Percentiles rank a stretch among this genome's conserved stretches.
Evolutionary conservation across 2,888 invertebrate genomes (phyloP).

Genomic region (Incurvaria masculella): DNA sequence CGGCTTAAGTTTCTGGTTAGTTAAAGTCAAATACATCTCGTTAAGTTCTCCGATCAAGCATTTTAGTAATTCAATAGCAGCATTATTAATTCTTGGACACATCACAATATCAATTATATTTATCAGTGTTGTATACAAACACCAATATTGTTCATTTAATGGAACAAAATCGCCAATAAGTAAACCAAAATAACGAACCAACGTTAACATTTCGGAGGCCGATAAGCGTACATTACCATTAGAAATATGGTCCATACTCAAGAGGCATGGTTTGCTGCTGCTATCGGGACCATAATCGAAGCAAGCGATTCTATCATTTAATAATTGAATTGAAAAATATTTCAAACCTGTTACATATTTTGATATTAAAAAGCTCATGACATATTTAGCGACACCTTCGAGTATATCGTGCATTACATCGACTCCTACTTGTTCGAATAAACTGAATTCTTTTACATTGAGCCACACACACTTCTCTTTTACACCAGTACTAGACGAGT

Average conservation of each 20-base stretch:
- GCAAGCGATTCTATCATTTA: neutral
- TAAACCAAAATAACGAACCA: slow-evolving; percentile 1
- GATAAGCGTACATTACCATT: neutral
- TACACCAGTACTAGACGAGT: neutral
- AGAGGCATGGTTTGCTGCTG: neutral
- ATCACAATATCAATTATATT: neutral
- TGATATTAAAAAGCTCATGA: neutral
- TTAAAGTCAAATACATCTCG: neutral
- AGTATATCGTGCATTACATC: slow-evolving; percentile 1
- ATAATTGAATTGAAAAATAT: neutral
- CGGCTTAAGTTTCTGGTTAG: too few species aligned
- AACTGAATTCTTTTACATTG: neutral
- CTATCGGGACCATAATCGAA: neutral
- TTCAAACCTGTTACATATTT: neutral
- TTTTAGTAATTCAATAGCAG: neutral
- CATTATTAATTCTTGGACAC: neutral
- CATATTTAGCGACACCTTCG: neutral
- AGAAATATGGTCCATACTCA: neutral
- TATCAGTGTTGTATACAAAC: neutral
- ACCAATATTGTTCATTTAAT: neutral
- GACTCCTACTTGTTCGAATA: neutral
- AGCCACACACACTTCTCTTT: neutral
- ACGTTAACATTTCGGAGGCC: slow-evolving; percentile 1
- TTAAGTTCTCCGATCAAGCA: neutral
- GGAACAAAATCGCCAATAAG: neutral